Percentiles rank a stretch among this genome's conserved stretches.
These are phyloP conservation scores for Sitophilus oryzae DNA, from an alignment of 1,140 invertebrate species.

Conservation along the genomic window DNA sequence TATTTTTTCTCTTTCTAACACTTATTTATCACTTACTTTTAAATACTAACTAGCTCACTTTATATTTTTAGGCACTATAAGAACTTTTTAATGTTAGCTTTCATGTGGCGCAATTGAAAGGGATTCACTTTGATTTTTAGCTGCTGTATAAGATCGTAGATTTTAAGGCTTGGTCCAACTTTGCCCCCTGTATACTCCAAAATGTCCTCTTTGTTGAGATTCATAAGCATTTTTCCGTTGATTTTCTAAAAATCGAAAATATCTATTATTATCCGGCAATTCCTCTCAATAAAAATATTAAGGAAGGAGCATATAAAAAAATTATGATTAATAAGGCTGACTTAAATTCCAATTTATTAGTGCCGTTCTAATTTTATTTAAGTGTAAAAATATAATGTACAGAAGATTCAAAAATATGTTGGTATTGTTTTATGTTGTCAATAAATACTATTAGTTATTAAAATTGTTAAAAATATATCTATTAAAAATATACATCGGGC, in stretches of 20 bases:
- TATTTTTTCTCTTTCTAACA: background rate
- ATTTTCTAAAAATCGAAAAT: constrained; percentile 55
- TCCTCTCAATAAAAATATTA: too few species aligned
- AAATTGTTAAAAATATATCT: too few species aligned
- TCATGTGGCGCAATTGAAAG: constrained; percentile 58
- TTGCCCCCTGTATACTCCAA: constrained; percentile 85
- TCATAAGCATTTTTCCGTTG: constrained; percentile 72
- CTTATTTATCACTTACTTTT: background rate
- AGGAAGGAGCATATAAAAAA: too few species aligned
- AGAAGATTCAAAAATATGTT: too few species aligned
- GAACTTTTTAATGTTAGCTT: constrained; percentile 45
- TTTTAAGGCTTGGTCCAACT: constrained; percentile 90
- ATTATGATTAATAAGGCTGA: too few species aligned
- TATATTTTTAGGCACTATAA: constrained; percentile 41
- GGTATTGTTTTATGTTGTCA: too few species aligned
- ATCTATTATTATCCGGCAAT: background rate
- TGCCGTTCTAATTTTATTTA: too few species aligned
- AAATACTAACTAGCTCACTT: background rate
- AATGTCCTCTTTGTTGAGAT: constrained; percentile 82
- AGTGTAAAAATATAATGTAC: too few species aligned
- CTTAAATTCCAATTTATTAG: too few species aligned
- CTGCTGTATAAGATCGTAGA: constrained; percentile 84
- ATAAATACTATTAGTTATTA: too few species aligned
- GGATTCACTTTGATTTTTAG: constrained; percentile 77
- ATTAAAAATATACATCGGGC: too few species aligned